Evolutionary conservation across 2,113 vertebrate species (phyloP), one percentile per base, ranked within the genome.

Genomic region (Herpailurus yagouaroundi): DNA sequence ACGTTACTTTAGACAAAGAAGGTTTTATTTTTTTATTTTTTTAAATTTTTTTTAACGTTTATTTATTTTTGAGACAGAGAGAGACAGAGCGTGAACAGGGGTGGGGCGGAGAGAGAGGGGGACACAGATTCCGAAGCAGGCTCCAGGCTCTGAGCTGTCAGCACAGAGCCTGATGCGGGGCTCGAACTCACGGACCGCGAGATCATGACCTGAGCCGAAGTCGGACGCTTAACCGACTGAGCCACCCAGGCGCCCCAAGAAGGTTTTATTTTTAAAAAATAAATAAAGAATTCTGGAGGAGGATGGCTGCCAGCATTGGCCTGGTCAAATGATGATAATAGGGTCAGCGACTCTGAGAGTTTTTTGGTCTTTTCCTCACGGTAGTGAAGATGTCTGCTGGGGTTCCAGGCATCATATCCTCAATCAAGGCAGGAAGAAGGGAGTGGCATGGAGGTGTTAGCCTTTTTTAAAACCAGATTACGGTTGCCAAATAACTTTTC

Each of bases 11-110:
- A 87, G 77, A 74, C 66, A 79, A 94, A 80, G 50, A 76, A 60
- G 23, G 50, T 19, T 97, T 95, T 88, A 69, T 93, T 85, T 85
- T 95, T 92, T 69, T 80, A 36, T 36, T 36, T 96, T 77, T 1
- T 41, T 41, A 41, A 41, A 41, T 41, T 41, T 41, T 41, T 41
- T 41, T 41, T 41, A 41, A 6, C 41, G 41, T 41, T 41, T 41
- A 41, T 41, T 41, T 41, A 1, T 41, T 41, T 41, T 41, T 41
- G 41, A 41, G 41, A 41, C 41, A 41, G 41, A 41, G 41, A 41
- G 41, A 41, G 41, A 41, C 41, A 41, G 41, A 41, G 41, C 41
- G 5, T 41, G 41, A 41, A 41, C 41, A 1, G 41, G 41, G 41
- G 6, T 6, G 41, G 41, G 41, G 1, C 41, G 7, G 41, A 41